Base-by-base conservation (phyloP, 2,888 invertebrate species). In the Troides aeacus region DNA sequence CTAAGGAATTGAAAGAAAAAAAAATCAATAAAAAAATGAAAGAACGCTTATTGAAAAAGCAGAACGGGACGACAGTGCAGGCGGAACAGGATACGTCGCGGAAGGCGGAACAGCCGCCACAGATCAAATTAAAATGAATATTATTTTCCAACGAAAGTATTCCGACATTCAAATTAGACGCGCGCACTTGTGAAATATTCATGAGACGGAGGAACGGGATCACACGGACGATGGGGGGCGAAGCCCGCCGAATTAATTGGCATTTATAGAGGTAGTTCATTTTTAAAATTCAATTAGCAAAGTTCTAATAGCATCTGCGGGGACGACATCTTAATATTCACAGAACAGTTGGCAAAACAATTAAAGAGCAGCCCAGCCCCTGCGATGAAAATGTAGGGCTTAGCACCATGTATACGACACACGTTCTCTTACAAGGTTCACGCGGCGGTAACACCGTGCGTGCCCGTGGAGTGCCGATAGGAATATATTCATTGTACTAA, bases 281-380 rank as follows among this genome's bases (percentile, higher is more conserved):
- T 76, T 77, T 78, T 72, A 73, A 79, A 78, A 76, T 76, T 78
- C 77, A 76, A 78, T 79, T 23, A 63, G 8, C n/a, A 74, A 75
- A 78, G 74, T 78, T 79, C 73, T 76, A 78, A 77, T 23, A 62
- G 10, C 62, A 46, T 46, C 62, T 17, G 62, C 21, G 21, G 23
- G 2, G 30, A 24, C 59, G 5, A 30, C 59, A 46, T 46, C 46
- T 46, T 46, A 46, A 10, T 46, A 12, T 15, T 46, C 4, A 46
- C 15, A 15, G 4, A 46, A 46, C 39, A 46, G 1, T 2, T 46
- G 15, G 15, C 12, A 46, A 46, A 46, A 46, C 15, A 46, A 46
- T 46, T 46, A 46, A 46, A 46, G 15, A 39, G 15, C 15, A 46
- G 15, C 15, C 46, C 15, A 46, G 15, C 15, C 15, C 12, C 12